phyloP scores from a whole-genome alignment of 92 coral and sea anemone species.

The Heteractis magnifica region DNA sequence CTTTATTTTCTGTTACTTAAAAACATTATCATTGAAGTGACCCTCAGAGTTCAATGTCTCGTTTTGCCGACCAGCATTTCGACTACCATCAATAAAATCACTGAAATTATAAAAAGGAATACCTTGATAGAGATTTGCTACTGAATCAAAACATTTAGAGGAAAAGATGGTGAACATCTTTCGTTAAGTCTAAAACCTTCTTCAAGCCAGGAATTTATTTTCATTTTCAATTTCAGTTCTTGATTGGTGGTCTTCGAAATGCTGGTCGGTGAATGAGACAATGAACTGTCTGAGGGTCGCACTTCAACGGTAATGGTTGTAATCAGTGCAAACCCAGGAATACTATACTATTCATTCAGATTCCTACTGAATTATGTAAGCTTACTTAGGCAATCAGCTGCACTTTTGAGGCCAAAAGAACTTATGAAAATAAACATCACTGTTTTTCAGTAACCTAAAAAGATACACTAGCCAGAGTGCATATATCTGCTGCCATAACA shows the following conservation, averaged over 20 bases:
- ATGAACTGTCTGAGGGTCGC: too few relatives aligned
- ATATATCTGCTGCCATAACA: constrained; percentile 8
- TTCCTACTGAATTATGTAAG: too few relatives aligned
- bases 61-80: neutral
- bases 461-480: constrained; percentile 2
- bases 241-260: too few relatives aligned
- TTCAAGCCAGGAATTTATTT: too few relatives aligned
- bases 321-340: neutral
- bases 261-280: too few relatives aligned
- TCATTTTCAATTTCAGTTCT: too few relatives aligned
- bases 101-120: neutral
- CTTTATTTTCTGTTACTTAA: neutral
- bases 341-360: neutral
- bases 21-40: neutral
- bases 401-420: neutral
- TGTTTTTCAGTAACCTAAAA: neutral
- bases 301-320: neutral
- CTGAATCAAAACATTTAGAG: too few relatives aligned
- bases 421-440: neutral
- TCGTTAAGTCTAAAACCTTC: too few relatives aligned
- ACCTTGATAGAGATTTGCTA: too few relatives aligned
- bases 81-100: neutral
- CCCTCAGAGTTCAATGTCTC: neutral
- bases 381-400: too few relatives aligned
- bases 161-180: too few relatives aligned